A percentile compares a stretch with the other conserved stretches of the same genome.
Evolutionary conservation across 2,113 vertebrate genomes (phyloP).

Genomic region (Rhea americana): DNA sequence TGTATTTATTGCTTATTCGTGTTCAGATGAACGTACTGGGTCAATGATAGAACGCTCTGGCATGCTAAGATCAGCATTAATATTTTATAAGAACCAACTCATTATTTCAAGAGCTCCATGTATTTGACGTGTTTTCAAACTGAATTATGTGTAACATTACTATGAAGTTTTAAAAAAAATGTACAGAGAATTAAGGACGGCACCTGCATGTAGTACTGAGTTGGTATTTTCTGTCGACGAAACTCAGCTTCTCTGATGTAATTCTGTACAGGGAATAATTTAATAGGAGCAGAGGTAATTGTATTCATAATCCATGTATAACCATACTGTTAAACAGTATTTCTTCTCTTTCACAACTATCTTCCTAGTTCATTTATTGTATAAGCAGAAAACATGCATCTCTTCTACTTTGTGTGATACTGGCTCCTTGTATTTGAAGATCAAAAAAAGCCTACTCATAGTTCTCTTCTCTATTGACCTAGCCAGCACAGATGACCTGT

Average conservation of each 20-base stretch:
- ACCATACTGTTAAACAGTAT: neutral
- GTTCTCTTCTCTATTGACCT: neutral
- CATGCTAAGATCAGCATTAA: neutral
- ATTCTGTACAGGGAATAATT: neutral
- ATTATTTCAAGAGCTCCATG: neutral
- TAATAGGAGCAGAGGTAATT: neutral
- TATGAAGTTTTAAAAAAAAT: neutral
- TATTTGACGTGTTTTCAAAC: neutral
- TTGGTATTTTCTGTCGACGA: neutral
- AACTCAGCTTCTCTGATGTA: neutral
- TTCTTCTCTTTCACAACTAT: neutral
- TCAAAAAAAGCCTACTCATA: neutral
- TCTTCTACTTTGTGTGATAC: neutral
- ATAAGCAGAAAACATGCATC: neutral
- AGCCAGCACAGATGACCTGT: neutral
- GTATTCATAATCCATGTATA: neutral
- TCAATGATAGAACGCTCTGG: neutral
- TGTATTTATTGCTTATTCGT: too few relatives aligned
- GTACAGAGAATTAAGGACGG: neutral
- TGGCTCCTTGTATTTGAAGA: neutral
- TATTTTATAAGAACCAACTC: neutral
- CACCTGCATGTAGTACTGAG: neutral
- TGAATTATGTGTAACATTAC: neutral
- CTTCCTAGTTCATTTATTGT: neutral
- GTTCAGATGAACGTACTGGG: neutral